These are phyloP conservation scores for Orthosia gracilis DNA, from an alignment of 2,888 invertebrate genomes.

Conservation along the genomic window DNA sequence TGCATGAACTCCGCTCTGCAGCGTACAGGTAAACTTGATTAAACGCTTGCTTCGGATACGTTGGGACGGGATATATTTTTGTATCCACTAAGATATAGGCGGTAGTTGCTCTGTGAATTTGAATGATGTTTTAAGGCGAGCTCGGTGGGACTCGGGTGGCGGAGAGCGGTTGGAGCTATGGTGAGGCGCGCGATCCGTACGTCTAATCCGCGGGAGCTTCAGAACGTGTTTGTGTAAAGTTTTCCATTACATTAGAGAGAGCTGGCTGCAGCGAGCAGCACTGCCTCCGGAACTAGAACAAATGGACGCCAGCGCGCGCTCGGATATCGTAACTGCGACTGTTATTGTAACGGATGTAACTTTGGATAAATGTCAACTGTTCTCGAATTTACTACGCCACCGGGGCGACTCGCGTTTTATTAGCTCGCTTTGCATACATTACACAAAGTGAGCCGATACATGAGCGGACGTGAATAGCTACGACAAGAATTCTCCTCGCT, in stretches of 20 bases:
- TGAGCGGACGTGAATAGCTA: constrained; percentile 72
- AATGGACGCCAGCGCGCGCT: constrained; percentile 82
- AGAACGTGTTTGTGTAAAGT: constrained; percentile 85
- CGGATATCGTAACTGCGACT: constrained; percentile 88
- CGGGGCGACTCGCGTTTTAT: constrained; percentile 84
- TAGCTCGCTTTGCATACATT: constrained; percentile 88
- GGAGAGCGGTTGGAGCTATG: constrained; percentile 39
- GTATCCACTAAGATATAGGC: constrained; percentile 67
- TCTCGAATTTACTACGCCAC: constrained; percentile 86
- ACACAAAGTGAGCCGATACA: constrained; percentile 79
- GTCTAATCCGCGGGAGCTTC: constrained; percentile 80
- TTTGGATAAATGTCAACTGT: constrained; percentile 90
- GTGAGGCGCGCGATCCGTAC: constrained; percentile 65
- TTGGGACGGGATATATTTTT: constrained; percentile 73
- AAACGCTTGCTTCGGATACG: constrained; percentile 64
- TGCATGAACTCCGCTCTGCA: constrained; percentile 50
- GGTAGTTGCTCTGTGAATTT: constrained; percentile 80
- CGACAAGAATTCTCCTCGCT: constrained; percentile 68
- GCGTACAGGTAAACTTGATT: constrained; percentile 72
- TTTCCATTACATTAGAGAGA: constrained; percentile 86
- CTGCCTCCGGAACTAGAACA: constrained; percentile 85
- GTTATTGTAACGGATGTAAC: constrained; percentile 90
- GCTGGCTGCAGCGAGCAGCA: constrained; percentile 63
- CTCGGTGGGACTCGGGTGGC: constrained; percentile 16
- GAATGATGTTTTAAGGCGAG: constrained; percentile 80